Percentiles rank a stretch among this genome's conserved stretches.
These are phyloP conservation scores for Synergus umbraculus DNA, from an alignment of 2,888 invertebrate genomes.

Conservation along the genomic window DNA sequence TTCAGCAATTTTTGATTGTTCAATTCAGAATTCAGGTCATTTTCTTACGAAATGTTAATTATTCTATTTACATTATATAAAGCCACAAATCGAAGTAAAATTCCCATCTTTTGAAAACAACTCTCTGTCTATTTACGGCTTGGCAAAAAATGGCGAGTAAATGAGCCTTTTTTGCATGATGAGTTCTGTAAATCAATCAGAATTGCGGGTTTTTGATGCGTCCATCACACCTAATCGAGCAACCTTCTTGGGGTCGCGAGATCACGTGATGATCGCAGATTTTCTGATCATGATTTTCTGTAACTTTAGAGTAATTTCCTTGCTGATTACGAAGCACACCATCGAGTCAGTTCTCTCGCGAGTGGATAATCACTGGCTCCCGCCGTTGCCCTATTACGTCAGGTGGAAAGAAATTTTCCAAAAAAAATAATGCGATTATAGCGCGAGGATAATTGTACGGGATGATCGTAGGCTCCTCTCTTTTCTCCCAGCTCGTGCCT, in stretches of 20 bases:
- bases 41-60: not conserved
- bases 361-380: conserved; percentile 27
- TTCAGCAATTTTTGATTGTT: not conserved
- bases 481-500: conserved; percentile 4
- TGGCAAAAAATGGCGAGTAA: not conserved
- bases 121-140: not conserved
- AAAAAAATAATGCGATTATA: conserved; percentile 27
- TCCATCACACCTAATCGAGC: conserved; percentile 21
- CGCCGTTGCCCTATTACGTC: conserved; percentile 33
- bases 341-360: not conserved
- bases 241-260: not conserved
- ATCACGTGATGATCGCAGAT: conserved; percentile 20
- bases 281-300: conserved; percentile 24
- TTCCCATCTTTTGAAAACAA: not conserved
- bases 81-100: not conserved
- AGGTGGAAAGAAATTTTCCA: conserved; percentile 12
- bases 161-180: not conserved
- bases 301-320: conserved; percentile 15
- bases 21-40: not conserved
- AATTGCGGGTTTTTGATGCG: conserved; percentile 12
- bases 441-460: conserved; percentile 22
- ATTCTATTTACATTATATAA: not conserved
- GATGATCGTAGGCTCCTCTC: not conserved
- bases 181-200: conserved; percentile 4
- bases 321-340: conserved; percentile 30